Percentiles rank a stretch among this genome's conserved stretches.
These are phyloP conservation scores for Agriopis marginaria DNA, from an alignment of 2,888 invertebrate genomes.

Conservation along the genomic window DNA sequence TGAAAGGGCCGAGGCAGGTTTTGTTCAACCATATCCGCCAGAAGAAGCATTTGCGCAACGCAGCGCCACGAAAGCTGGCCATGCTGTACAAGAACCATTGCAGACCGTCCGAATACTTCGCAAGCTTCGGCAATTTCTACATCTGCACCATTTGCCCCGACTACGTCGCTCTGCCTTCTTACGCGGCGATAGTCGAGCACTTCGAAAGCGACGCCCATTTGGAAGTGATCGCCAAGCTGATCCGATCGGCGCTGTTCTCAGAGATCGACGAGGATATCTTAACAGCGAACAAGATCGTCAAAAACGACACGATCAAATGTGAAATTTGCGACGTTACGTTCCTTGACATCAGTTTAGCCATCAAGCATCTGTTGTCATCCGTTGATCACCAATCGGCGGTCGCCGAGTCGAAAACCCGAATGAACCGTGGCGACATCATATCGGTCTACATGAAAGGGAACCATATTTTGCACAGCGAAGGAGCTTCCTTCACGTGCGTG, in stretches of 20 bases:
- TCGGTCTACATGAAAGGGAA: conserved; percentile 79
- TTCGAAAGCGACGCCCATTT: conserved; percentile 73
- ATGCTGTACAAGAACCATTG: conserved; percentile 76
- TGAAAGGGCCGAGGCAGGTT: conserved; percentile 80
- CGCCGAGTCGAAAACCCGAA: conserved; percentile 58
- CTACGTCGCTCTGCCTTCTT: conserved; percentile 72
- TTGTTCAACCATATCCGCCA: conserved; percentile 81
- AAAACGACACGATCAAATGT: conserved; percentile 59
- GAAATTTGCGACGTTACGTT: conserved; percentile 65
- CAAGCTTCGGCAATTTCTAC: conserved; percentile 81
- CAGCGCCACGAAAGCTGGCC: conserved; percentile 74
- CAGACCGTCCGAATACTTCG: conserved; percentile 76
- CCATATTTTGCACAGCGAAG: conserved; percentile 73
- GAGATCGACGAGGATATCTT: conserved; percentile 63
- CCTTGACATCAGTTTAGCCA: conserved; percentile 58
- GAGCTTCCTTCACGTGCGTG: conserved; percentile 67
- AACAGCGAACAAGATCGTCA: conserved; percentile 58
- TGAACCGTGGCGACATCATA: conserved; percentile 75
- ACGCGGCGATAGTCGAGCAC: conserved; percentile 77
- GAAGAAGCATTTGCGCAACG: conserved; percentile 80
- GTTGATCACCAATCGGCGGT: conserved; percentile 69
- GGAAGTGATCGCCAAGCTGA: conserved; percentile 68
- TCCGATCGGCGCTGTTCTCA: conserved; percentile 66
- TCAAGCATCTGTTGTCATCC: conserved; percentile 67
- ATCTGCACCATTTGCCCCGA: conserved; percentile 74